Evolutionary conservation across 1,140 invertebrate species (phyloP), one percentile per base, ranked within the genome.

Genomic region (Epicauta chinensis): DNA sequence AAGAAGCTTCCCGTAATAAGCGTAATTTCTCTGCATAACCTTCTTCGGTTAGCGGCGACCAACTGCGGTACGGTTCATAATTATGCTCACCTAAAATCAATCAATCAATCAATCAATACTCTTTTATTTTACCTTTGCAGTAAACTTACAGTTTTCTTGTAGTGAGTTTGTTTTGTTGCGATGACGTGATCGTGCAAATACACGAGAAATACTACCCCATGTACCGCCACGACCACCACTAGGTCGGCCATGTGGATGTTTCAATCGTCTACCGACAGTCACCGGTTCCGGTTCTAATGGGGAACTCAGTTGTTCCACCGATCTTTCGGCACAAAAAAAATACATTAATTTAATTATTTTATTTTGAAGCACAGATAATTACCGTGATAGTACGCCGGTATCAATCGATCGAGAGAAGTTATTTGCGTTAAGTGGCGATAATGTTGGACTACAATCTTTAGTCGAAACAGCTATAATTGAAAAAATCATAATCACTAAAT

Each of bases 121-220:
- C n/a, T n/a, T n/a, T n/a, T n/a, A n/a, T n/a, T n/a, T n/a, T n/a
- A n/a, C n/a, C n/a, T n/a, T n/a, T n/a, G n/a, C n/a, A 16, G 4
- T 4, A 23, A 7, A 53, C 53, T 63, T 50, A 63, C 64, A 55
- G 37, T 71, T 47, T 70, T 70, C 66, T 49, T 68, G 66, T 16
- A 66, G 44, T 9, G 72, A 71, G n/a, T 67, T 56, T 0, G 77
- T 75, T 63, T 82, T 82, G 60, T 88, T 89, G 67, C 89, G 80
- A 67, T 91, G 87, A 50, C 89, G 79, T 43, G 86, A 87, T 6
- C 90, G 74, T 0, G 89, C 87, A 67, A 93, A 93, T 7, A 93
- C 91, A 57, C 89, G 75, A 0, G 84, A 87, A 61, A 90, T 90
- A 60, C 84, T 87, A 37, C 86, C 86, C 87, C 87, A 90, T 1